phyloP scores from a whole-genome alignment of 2,888 invertebrate species.

The Drosophila kuntzei region DNA sequence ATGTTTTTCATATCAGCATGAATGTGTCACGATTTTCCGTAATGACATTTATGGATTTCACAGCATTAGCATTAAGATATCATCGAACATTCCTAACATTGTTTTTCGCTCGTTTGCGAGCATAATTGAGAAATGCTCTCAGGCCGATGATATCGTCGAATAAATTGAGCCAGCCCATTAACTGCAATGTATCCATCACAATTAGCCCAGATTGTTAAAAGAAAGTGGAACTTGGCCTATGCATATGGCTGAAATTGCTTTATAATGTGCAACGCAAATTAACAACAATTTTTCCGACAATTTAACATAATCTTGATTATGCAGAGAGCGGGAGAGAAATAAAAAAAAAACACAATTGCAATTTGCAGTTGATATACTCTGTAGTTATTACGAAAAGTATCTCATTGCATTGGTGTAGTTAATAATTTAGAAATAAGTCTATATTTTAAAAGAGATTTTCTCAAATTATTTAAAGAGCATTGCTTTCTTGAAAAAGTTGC shows the following conservation, averaged over 20 bases:
- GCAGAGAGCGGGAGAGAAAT: constrained; percentile 35
- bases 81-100: background rate
- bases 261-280: constrained; percentile 75
- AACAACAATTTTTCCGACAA: constrained; percentile 79
- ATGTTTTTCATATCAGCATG: constrained; percentile 4
- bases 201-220: constrained; percentile 66
- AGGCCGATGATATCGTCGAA: constrained; percentile 20
- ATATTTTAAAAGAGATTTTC: background rate
- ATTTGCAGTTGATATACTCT: constrained; percentile 51
- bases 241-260: constrained; percentile 70
- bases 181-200: constrained; percentile 66
- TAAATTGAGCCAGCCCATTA: constrained; percentile 42
- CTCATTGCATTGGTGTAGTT: background rate
- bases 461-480: background rate
- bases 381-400: background rate
- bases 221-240: constrained; percentile 74
- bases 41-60: background rate
- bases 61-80: constrained; percentile 25
- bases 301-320: constrained; percentile 79
- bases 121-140: constrained; percentile 14
- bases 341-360: constrained; percentile 21
- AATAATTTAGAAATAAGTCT: background rate
- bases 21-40: constrained; percentile 23
- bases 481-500: background rate
- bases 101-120: background rate